Evolutionary conservation across 2,113 vertebrate species (phyloP).

Genomic region (Bucco capensis): DNA sequence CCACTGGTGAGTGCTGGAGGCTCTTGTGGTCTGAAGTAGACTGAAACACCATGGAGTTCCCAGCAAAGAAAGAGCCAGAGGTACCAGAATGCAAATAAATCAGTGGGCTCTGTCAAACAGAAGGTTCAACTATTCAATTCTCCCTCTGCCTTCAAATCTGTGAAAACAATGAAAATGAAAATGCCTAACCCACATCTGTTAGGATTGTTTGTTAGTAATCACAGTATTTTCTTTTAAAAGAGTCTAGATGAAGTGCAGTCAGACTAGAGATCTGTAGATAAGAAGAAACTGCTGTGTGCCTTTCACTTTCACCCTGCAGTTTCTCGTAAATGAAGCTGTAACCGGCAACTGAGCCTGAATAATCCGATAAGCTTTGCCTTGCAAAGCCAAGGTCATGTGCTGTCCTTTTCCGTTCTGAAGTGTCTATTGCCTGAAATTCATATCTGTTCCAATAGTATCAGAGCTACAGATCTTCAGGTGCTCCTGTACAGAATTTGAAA

Average conservation of each 20-base stretch:
- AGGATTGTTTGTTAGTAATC: background rate
- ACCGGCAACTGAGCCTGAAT: background rate
- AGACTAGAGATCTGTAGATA: background rate
- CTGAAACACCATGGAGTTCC: background rate
- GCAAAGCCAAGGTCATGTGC: background rate
- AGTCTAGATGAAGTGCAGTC: background rate
- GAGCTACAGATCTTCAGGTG: background rate
- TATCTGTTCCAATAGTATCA: background rate
- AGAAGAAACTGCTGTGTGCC: background rate
- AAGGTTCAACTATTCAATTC: background rate
- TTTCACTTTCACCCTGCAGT: constrained; percentile 46
- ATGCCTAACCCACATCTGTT: background rate
- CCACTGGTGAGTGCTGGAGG: background rate
- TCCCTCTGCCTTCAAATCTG: background rate
- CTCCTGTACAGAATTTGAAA: background rate
- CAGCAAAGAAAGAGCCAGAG: background rate
- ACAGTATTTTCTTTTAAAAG: background rate
- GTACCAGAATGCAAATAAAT: background rate
- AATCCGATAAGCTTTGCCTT: background rate
- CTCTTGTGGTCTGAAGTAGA: background rate
- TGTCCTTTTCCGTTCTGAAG: background rate
- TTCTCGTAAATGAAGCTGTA: constrained; percentile 57
- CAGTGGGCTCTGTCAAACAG: background rate
- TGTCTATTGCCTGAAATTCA: background rate
- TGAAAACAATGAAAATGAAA: constrained; percentile 23